A percentile compares a stretch with the other conserved stretches of the same genome.
These are phyloP conservation scores for Phacellophora camtschatica DNA, from an alignment of 30 jellyfish, hydroid and myxozoan species.

Conservation along the genomic window DNA sequence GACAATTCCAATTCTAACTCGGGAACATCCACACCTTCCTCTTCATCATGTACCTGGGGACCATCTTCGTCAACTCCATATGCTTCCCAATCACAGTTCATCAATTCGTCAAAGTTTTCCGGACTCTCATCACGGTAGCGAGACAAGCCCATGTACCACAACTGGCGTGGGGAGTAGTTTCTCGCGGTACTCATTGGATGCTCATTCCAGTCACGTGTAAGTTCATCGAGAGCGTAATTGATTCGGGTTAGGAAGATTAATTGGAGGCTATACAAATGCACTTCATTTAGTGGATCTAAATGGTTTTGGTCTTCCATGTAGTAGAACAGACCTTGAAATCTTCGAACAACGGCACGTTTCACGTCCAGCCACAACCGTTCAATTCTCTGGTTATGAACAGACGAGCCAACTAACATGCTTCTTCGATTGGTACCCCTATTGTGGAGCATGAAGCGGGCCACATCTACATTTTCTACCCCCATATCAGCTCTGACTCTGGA, in stretches of 20 bases:
- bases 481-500: background rate
- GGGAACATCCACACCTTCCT: conserved; percentile 31
- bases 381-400: conserved; percentile 42
- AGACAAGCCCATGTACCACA: background rate
- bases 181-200: conserved; percentile 45
- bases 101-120: conserved; percentile 1
- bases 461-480: conserved; percentile 13
- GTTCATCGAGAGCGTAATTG: background rate
- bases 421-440: background rate
- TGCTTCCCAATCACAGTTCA: background rate
- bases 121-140: background rate
- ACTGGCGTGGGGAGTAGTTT: background rate
- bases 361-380: conserved; percentile 9
- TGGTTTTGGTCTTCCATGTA: background rate
- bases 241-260: background rate
- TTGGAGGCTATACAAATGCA: background rate
- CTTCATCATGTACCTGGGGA: conserved; percentile 1
- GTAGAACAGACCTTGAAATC: background rate
- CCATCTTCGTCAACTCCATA: conserved; percentile 39
- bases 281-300: conserved; percentile 8
- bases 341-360: background rate
- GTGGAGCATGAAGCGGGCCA: background rate
- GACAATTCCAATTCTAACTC: background rate
- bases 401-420: background rate
- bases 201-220: conserved; percentile 2